A percentile compares a stretch with the other conserved stretches of the same genome.
Conservation (phyloP, 2,888 invertebrate genomes). For the Chymomyza caudatula region DNA sequence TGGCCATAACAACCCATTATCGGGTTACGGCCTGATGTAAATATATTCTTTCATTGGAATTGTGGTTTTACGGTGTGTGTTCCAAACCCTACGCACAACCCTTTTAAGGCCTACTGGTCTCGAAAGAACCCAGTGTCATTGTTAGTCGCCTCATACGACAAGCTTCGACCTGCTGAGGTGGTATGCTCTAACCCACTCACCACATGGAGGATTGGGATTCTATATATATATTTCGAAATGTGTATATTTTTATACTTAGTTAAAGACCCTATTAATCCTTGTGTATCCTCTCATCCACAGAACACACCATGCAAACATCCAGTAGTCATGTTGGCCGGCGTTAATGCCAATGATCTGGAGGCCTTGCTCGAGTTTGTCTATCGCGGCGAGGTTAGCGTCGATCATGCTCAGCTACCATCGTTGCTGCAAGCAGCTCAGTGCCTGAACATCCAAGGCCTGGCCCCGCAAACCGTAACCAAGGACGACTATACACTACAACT, state of each 20-base stretch:
- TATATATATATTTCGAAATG: neutral
- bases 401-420: constrained; percentile 82
- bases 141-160: too few species aligned
- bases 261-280: constrained; percentile 9
- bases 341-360: constrained; percentile 82
- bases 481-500: constrained; percentile 78
- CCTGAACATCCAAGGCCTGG: constrained; percentile 81
- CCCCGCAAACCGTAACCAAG: constrained; percentile 79
- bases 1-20: too few species aligned
- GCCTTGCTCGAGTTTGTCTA: constrained; percentile 83
- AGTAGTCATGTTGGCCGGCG: constrained; percentile 83
- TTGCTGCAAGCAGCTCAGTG: constrained; percentile 82
- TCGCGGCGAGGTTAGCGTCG: constrained; percentile 82
- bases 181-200: too few species aligned
- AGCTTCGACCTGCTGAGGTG: too few species aligned
- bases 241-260: neutral
- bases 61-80: too few species aligned
- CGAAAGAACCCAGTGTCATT: too few species aligned
- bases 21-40: too few species aligned
- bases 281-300: constrained; percentile 67
- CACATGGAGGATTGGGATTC: too few species aligned
- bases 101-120: too few species aligned
- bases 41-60: too few species aligned
- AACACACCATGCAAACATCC: constrained; percentile 83
- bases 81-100: too few species aligned